phyloP scores from a whole-genome alignment of 2,113 vertebrate species.

The Thunnus maccoyii region DNA sequence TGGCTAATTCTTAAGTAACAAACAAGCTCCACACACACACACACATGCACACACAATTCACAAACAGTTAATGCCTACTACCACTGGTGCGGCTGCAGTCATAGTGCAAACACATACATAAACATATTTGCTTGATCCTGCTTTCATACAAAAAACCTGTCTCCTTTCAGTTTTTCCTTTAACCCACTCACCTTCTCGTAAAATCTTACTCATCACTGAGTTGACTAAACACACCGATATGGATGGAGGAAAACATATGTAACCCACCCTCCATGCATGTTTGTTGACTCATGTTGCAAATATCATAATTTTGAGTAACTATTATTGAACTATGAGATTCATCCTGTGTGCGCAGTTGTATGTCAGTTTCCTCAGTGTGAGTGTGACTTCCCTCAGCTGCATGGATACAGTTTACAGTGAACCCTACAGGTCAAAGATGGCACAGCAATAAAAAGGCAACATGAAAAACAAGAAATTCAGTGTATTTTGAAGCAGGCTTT shows the following conservation, averaged over 20 bases:
- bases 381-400: conserved; percentile 7
- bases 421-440: conserved; percentile 28
- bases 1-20: conserved; percentile 41
- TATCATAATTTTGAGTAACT: neutral
- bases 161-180: neutral
- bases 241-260: neutral
- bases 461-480: too few species aligned
- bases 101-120: neutral
- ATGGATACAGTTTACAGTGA: conserved; percentile 37
- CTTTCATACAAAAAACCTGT: neutral
- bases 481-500: too few species aligned
- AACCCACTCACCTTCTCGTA: conserved; percentile 2
- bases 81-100: neutral
- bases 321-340: neutral
- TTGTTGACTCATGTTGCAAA: conserved; percentile 11
- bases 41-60: conserved; percentile 2
- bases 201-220: conserved; percentile 41
- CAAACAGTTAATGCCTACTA: conserved; percentile 1
- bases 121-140: neutral
- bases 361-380: too few species aligned
- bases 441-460: neutral
- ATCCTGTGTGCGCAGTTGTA: neutral
- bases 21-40: conserved; percentile 17
- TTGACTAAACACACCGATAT: neutral
- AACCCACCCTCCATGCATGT: neutral